Evolutionary conservation across 2,888 invertebrate genomes (phyloP), one percentile per base, ranked within the genome.

Genomic region (Alloscopus bannaensis): DNA sequence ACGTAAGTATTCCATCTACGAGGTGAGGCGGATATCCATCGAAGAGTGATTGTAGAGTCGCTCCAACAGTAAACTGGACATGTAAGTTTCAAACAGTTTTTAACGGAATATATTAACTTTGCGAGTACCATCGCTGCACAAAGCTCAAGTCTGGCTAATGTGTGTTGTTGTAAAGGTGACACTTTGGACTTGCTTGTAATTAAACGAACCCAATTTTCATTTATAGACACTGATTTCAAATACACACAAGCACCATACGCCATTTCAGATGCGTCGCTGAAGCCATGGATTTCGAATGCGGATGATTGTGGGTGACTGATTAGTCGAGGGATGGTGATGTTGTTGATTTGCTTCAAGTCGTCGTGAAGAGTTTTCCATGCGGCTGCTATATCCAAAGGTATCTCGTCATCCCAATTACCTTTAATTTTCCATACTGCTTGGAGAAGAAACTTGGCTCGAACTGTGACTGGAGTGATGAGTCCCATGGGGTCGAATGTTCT

Each of bases 11-110:
- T 84, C 80, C 85, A 86, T 13, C 80, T n/a, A 42, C 66, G 18
- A 6, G 82, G 80, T 22, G 83, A 81, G 22, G 77, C 66, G 26
- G 28, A 18, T 29, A 87, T 47, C 87, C 87, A 87, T 42, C 83
- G 73, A 0, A 87, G 68, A 3, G 86, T 86, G 16, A 87, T 86
- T 16, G 83, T 84, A 0, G 86, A 87, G 69, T 88, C 87, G 3
- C 84, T 81, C 85, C 85, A 86, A 24, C 57, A 78, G 26, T 45
- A 81, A 1, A 79, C 57, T 3, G 11, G 4, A 22, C 81, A 45
- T 1, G 57, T n/a, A 2, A 81, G 18, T 0, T 60, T 47, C 4
- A 85, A 57, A 18, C 81, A 42, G 0, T 57, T 26, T n/a, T 26
- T 42, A 0, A 84, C 79, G 18, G 73, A 78, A 0, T 52, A 22